A percentile compares a stretch with the other conserved stretches of the same genome.
These are phyloP conservation scores for Gadopsis bispinosus DNA, from an alignment of 2,797 vertebrate genomes.

Conservation along the genomic window DNA sequence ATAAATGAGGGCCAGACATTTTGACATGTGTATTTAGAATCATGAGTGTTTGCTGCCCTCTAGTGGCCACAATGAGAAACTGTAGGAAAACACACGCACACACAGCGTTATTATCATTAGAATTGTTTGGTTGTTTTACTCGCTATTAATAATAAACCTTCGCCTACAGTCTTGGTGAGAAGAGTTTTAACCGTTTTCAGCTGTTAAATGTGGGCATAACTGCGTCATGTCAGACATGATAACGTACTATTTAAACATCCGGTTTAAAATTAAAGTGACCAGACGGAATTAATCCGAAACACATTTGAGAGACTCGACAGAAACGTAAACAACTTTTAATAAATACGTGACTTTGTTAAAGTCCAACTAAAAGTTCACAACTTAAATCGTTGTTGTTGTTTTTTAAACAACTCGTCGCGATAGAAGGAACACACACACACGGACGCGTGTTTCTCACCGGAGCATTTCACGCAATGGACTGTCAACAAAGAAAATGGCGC, in stretches of 20 bases:
- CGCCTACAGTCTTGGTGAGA: background rate
- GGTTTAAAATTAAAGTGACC: background rate
- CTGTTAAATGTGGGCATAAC: no score
- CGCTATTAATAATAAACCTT: background rate
- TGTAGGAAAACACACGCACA: background rate
- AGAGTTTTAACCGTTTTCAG: background rate
- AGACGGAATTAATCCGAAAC: background rate
- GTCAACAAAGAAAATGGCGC: conserved; percentile 77
- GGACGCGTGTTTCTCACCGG: conserved; percentile 57
- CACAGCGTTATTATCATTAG: no score
- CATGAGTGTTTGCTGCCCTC: background rate
- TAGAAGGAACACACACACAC: background rate
- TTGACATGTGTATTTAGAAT: no score
- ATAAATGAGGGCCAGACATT: background rate
- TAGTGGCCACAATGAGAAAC: background rate
- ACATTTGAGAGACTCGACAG: background rate
- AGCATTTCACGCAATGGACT: conserved; percentile 60
- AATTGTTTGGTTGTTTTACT: background rate
- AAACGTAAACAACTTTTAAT: background rate
- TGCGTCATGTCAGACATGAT: background rate
- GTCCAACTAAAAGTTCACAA: background rate
- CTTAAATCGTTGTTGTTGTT: background rate
- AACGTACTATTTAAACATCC: background rate
- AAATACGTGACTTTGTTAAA: background rate
- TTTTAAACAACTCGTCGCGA: background rate